A percentile compares a stretch with the other conserved stretches of the same genome.
These are phyloP conservation scores for Catostomus latipinnis DNA, from an alignment of 2,797 vertebrate genomes.

Conservation along the genomic window DNA sequence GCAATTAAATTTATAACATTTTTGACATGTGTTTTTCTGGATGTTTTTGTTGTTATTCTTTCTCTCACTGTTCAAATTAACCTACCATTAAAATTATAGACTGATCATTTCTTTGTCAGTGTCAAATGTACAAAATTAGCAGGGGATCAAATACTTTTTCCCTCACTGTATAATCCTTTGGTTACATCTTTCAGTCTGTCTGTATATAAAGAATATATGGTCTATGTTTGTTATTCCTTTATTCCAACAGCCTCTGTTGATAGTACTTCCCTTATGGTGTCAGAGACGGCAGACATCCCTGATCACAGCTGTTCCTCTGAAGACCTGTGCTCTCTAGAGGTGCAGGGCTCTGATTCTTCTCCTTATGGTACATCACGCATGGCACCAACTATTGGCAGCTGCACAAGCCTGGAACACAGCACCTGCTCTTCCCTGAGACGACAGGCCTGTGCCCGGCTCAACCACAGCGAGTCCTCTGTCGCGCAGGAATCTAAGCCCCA, in stretches of 20 bases:
- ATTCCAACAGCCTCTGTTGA: conserved; percentile 81
- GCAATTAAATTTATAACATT: no score
- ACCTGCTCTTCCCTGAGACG: conserved; percentile 58
- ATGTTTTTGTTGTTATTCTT: no score
- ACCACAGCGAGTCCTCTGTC: conserved; percentile 75
- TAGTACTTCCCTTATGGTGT: conserved; percentile 82
- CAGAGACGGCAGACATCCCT: conserved; percentile 78
- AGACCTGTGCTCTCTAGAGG: conserved; percentile 86
- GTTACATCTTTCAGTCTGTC: no score
- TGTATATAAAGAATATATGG: conserved; percentile 14
- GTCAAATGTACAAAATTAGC: no score
- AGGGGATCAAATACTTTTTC: no score
- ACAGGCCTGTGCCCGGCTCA: conserved; percentile 62
- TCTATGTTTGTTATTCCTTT: conserved; percentile 15
- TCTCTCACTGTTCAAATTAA: no score
- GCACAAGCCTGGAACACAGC: conserved; percentile 78
- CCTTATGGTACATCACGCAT: conserved; percentile 74
- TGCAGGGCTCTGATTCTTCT: conserved; percentile 85
- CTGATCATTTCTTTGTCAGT: no score
- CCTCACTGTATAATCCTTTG: no score
- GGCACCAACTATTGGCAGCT: conserved; percentile 74
- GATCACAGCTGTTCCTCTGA: conserved; percentile 83
- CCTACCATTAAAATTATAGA: no score
- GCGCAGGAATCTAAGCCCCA: conserved; percentile 76
- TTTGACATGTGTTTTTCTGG: no score